A percentile compares a stretch with the other conserved stretches of the same genome.
These are phyloP conservation scores for Bradynema listronoti DNA, from an alignment of 1,140 invertebrate species.

Conservation along the genomic window DNA sequence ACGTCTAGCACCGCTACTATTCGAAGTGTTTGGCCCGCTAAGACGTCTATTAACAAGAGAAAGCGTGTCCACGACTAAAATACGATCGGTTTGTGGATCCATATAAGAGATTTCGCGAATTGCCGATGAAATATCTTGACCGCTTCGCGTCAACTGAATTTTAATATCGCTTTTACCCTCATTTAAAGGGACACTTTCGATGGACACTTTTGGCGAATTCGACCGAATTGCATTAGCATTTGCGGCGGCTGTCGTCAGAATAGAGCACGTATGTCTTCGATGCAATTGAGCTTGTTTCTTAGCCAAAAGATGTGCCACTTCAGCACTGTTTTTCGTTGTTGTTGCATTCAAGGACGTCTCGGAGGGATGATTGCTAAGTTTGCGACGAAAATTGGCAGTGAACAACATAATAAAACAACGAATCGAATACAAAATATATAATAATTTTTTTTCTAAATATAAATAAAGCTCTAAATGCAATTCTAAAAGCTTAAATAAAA, in stretches of 20 bases:
- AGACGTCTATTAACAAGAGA: constrained; percentile 3
- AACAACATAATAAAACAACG: constrained; percentile 42
- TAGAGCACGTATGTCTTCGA: constrained; percentile 48
- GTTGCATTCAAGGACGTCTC: constrained; percentile 1
- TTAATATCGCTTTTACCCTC: no score
- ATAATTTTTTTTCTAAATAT: no score
- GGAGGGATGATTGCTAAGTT: constrained; percentile 41
- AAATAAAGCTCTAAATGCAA: no score
- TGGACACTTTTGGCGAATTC: constrained; percentile 8
- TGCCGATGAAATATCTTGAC: not conserved
- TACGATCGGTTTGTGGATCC: constrained; percentile 3
- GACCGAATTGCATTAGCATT: no score
- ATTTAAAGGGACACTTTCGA: no score
- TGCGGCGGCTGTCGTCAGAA: constrained; percentile 22
- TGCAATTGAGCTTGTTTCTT: constrained; percentile 46
- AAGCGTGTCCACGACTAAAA: constrained; percentile 3
- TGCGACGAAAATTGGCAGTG: constrained; percentile 49
- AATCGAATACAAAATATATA: no score
- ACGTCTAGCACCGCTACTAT: no score
- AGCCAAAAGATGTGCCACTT: constrained; percentile 37
- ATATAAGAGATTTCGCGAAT: not conserved
- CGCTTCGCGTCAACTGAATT: not conserved
- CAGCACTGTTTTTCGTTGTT: constrained; percentile 20
- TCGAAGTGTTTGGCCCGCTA: no score
- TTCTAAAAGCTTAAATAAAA: no score